Percentiles rank a stretch among this genome's conserved stretches.
These are phyloP conservation scores for Steinernema scapterisci DNA, from an alignment of 2,888 invertebrate genomes.

Conservation along the genomic window DNA sequence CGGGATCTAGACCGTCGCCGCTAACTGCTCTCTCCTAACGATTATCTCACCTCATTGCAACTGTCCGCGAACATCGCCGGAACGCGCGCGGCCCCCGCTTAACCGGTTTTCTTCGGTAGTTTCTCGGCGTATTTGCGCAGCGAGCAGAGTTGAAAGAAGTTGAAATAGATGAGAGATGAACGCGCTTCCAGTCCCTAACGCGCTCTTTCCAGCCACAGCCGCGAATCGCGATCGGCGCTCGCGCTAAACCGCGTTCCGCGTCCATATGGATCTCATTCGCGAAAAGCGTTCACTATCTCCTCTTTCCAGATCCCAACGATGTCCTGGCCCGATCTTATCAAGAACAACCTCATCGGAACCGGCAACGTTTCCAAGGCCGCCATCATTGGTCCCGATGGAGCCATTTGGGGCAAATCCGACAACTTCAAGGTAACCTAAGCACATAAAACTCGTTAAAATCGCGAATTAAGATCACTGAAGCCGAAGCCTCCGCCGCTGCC, in stretches of 20 bases:
- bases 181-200: neutral
- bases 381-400: slow-evolving; percentile 65
- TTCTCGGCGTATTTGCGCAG: neutral
- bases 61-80: slow-evolving; percentile 15
- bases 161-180: slow-evolving; percentile 7
- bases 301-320: slow-evolving; percentile 31
- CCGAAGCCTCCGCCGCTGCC: slow-evolving; percentile 57
- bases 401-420: slow-evolving; percentile 66
- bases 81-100: neutral
- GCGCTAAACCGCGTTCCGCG: neutral
- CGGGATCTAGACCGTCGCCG: no score
- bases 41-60: neutral
- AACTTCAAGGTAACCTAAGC: slow-evolving; percentile 57
- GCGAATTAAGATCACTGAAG: slow-evolving; percentile 46
- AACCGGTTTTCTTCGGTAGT: slow-evolving; percentile 6
- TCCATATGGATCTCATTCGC: neutral
- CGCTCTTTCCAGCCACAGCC: neutral
- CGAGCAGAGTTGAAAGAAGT: neutral
- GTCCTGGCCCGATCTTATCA: slow-evolving; percentile 54
- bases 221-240: neutral
- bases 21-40: neutral
- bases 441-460: neutral
- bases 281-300: neutral
- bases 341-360: slow-evolving; percentile 57
- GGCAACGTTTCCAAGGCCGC: slow-evolving; percentile 67